Conservation (phyloP, 1,140 invertebrate species). For the Drosophila yakuba region DNA sequence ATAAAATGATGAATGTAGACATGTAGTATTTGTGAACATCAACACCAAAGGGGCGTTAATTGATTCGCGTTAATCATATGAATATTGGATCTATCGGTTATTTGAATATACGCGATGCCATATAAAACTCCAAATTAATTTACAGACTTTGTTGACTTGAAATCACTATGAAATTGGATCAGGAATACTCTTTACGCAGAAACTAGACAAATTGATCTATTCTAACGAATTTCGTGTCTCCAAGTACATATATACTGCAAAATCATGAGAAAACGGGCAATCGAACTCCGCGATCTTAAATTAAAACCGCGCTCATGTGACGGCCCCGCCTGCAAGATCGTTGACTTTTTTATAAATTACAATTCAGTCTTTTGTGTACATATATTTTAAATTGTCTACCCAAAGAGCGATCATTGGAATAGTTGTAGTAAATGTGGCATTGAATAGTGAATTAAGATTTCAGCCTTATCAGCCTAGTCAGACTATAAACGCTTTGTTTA, state of each 20-base stretch:
- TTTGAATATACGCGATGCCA: background rate
- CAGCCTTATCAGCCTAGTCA: constrained; percentile 9
- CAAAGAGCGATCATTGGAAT: background rate
- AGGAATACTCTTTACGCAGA: no score
- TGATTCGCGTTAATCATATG: background rate
- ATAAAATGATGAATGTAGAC: background rate
- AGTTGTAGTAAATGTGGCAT: constrained; percentile 15
- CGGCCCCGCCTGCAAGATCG: constrained; percentile 8
- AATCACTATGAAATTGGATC: background rate
- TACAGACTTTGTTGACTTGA: background rate
- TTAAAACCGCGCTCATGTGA: constrained; percentile 2
- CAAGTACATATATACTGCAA: background rate
- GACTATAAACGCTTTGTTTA: constrained; percentile 25
- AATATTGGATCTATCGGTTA: background rate
- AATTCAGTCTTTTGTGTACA: constrained; percentile 17
- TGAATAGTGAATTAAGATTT: constrained; percentile 11
- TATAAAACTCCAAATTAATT: background rate
- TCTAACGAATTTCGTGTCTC: no score
- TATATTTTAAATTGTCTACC: background rate
- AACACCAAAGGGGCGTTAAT: background rate
- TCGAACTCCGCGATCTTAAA: background rate
- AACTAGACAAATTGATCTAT: background rate
- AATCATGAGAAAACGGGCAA: background rate
- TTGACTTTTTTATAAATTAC: constrained; percentile 24
- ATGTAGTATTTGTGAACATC: background rate